phyloP scores from a whole-genome alignment of 2,888 invertebrate species.

The Papilio protenor region DNA sequence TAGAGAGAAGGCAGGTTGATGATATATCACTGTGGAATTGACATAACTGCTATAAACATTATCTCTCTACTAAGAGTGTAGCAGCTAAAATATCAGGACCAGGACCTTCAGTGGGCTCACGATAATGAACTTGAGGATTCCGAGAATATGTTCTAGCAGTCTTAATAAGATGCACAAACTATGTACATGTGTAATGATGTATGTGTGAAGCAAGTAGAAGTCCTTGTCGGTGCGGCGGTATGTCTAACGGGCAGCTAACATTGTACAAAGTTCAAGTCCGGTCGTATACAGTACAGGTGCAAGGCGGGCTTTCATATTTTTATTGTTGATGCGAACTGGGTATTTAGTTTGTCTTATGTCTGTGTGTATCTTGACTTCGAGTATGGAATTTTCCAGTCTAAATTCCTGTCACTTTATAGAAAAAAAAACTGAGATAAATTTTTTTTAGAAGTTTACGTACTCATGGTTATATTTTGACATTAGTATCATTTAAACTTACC shows the following conservation, averaged over 20 bases:
- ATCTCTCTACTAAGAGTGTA: not conserved
- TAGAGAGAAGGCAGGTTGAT: no score
- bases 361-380: not conserved
- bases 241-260: conserved; percentile 19
- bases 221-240: conserved; percentile 19
- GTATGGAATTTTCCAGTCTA: not conserved
- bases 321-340: conserved; percentile 7
- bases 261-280: conserved; percentile 25
- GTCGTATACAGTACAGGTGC: conserved; percentile 18
- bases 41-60: not conserved
- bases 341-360: not conserved
- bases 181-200: conserved; percentile 24
- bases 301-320: conserved; percentile 22
- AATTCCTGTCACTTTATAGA: no score
- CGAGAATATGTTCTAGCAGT: not conserved
- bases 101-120: not conserved
- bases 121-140: not conserved
- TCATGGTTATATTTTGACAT: not conserved
- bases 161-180: conserved; percentile 10
- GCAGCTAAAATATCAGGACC: not conserved
- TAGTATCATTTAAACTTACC: not conserved
- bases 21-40: not conserved
- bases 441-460: no score
- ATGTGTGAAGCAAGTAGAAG: conserved; percentile 12
- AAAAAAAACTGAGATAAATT: no score